A percentile compares a stretch with the other conserved stretches of the same genome.
Evolutionary conservation across 2,888 invertebrate genomes (phyloP).

Genomic region (Scotopteryx bipunctaria): DNA sequence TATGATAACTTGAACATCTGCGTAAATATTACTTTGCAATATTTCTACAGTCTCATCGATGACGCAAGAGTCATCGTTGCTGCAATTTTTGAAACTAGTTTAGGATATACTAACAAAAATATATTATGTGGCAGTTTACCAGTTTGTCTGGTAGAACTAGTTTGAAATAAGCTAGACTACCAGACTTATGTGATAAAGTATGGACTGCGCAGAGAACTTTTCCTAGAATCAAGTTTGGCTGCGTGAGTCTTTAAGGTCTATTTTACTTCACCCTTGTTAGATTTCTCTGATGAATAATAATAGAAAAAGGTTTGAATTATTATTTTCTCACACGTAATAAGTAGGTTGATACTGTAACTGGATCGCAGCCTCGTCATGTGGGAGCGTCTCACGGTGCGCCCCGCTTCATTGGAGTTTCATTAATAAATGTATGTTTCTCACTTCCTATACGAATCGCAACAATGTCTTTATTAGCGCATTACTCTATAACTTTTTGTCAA

Average conservation of each 20-base stretch:
- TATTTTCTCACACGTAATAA: conserved; percentile 61
- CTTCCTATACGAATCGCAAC: conserved; percentile 27
- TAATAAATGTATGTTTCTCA: conserved; percentile 42
- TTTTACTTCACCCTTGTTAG: neutral
- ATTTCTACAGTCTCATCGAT: conserved; percentile 1
- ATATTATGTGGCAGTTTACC: conserved; percentile 12
- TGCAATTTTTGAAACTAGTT: conserved; percentile 19
- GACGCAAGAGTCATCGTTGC: conserved; percentile 14
- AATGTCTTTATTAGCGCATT: conserved; percentile 31
- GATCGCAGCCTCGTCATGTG: conserved; percentile 64
- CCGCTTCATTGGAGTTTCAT: conserved; percentile 54
- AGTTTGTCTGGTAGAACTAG: conserved; percentile 16
- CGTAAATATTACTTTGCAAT: neutral
- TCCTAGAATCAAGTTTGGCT: neutral
- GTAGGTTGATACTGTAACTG: conserved; percentile 58
- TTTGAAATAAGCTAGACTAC: conserved; percentile 10
- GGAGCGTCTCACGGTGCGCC: conserved; percentile 69
- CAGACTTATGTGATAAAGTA: neutral
- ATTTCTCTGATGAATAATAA: conserved; percentile 21
- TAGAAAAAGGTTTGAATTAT: conserved; percentile 35
- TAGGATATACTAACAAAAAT: conserved; percentile 4
- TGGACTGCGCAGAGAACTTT: neutral
- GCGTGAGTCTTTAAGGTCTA: neutral
- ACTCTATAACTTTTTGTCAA: conserved; percentile 26
- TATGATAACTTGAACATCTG: neutral